These are phyloP conservation scores for Scaptomyza graminum DNA, from an alignment of 1,140 invertebrate species.

Conservation along the genomic window DNA sequence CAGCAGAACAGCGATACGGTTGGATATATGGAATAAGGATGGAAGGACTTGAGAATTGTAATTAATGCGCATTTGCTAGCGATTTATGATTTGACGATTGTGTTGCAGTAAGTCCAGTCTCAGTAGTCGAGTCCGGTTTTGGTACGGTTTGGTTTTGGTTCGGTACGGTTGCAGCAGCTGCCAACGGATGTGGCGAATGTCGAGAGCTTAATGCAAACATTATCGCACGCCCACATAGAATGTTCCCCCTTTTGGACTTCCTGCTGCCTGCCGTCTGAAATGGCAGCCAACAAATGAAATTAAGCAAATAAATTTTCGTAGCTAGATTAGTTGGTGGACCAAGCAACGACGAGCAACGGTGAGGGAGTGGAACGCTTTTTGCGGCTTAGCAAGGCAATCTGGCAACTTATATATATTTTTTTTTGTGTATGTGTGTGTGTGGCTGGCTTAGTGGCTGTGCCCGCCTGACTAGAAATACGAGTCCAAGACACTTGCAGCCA, in stretches of 20 bases:
- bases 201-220: conserved; percentile 71
- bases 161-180: not conserved
- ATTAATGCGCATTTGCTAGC: conserved; percentile 39
- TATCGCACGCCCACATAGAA: conserved; percentile 64
- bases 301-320: conserved; percentile 78
- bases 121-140: conserved; percentile 2
- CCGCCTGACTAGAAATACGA: conserved; percentile 8
- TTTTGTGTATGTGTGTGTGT: conserved; percentile 20
- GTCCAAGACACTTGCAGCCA: conserved; percentile 63
- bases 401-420: conserved; percentile 50
- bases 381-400: conserved; percentile 75
- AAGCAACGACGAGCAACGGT: conserved; percentile 1
- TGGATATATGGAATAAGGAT: too few species aligned
- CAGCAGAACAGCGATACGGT: not conserved
- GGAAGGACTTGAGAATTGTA: conserved; percentile 23
- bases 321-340: conserved; percentile 67
- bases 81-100: conserved; percentile 53
- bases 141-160: not conserved
- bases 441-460: conserved; percentile 43
- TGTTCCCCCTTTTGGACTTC: not conserved
- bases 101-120: conserved; percentile 8
- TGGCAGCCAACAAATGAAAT: conserved; percentile 75
- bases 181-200: conserved; percentile 43
- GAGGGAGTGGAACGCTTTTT: conserved; percentile 57
- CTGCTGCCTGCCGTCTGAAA: conserved; percentile 6